Base-by-base conservation (phyloP, 2,888 invertebrate genomes). In the Diaperis boleti region DNA sequence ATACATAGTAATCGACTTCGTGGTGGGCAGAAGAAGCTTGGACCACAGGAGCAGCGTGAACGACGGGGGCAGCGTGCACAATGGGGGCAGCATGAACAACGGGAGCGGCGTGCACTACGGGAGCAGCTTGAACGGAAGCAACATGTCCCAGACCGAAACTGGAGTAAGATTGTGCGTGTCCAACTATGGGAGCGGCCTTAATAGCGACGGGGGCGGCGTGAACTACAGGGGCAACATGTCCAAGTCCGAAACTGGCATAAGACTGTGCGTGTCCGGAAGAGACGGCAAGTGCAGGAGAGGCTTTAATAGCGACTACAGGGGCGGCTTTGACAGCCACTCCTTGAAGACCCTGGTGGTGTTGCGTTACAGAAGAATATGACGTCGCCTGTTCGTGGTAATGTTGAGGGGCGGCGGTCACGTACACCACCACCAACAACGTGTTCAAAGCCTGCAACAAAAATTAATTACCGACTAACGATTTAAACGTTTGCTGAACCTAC, bases 1-100 rank as follows among this genome's bases (percentile, higher is more conserved):
- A 45, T n/a, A 57, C 57, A 37, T 57, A 45, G 45, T 57, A 31
- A 59, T 67, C 62, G 52, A 67, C 68, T 52, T 65, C 64, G 22
- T 69, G 67, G 31, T 68, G 68, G 42, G 39, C 29, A 20, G 63
- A 26, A 14, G 69, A 64, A 13, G 67, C 52, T n/a, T 65, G 64
- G n/a, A 47, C 55, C 15, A 52, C 52, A 13, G 47, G 39, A 18
- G 42, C 22, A 2, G 26, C 31, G 14, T 61, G 59, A 7, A 65
- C 52, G 20, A 45, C 45, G 15, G 42, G 37, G 18, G 49, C 63
- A 37, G 62, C 65, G n/a, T 65, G 63, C n/a, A 49, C 50, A 10
- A 50, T 33, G 18, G 37, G 41, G 33, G 44, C 62, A 39, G 62
- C 64, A 13, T 64, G 63, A 10, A 50, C 47, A 42, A 50, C 42